Evolutionary conservation across 2,888 invertebrate genomes (phyloP).

Genomic region (Steinernema carpocapsae): DNA sequence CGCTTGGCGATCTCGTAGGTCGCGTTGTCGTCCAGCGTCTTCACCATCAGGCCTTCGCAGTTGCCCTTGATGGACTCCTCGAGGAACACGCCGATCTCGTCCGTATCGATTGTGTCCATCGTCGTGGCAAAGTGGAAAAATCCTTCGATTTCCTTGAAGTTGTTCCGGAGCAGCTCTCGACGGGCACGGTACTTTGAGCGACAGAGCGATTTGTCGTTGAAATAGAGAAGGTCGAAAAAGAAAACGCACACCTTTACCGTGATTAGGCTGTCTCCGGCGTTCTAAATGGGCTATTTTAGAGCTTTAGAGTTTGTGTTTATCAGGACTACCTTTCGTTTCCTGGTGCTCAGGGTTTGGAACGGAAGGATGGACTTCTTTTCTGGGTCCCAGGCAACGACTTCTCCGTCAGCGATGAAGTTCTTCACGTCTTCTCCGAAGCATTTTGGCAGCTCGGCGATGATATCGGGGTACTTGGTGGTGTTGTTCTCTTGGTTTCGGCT

Average conservation of each 20-base stretch:
- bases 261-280: conserved; percentile 79
- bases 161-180: conserved; percentile 71
- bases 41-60: conserved; percentile 97
- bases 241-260: conserved; percentile 91
- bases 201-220: conserved; percentile 86
- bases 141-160: conserved; percentile 73
- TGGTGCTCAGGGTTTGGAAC: conserved; percentile 90
- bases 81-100: conserved; percentile 89
- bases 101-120: conserved; percentile 82
- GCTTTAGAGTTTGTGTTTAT: neutral
- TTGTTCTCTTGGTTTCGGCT: conserved; percentile 95
- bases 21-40: conserved; percentile 85
- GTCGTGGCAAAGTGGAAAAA: conserved; percentile 86
- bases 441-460: conserved; percentile 74
- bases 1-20: conserved; percentile 96
- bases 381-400: conserved; percentile 94
- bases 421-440: conserved; percentile 66
- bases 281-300: conserved; percentile 69
- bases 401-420: conserved; percentile 90
- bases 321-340: conserved; percentile 83
- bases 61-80: conserved; percentile 93
- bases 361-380: conserved; percentile 87
- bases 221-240: conserved; percentile 90
- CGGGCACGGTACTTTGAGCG: conserved; percentile 79
- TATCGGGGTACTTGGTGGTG: conserved; percentile 92